Percentiles rank a stretch among this genome's conserved stretches.
Evolutionary conservation across 2,888 invertebrate genomes (phyloP).

Genomic region (Drosophila mimica): DNA sequence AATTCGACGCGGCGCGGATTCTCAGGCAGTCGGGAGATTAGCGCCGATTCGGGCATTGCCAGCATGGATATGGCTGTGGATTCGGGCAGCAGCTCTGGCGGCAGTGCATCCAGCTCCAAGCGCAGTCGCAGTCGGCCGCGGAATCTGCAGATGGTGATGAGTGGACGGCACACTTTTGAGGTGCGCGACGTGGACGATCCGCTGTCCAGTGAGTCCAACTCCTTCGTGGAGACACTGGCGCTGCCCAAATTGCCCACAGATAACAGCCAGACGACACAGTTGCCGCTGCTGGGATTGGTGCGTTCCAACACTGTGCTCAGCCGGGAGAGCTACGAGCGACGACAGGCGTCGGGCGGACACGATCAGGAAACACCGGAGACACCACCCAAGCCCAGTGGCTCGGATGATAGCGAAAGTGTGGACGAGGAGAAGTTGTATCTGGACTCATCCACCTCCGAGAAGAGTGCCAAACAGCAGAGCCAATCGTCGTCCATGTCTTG

Average conservation of each 20-base stretch:
- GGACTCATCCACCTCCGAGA: slow-evolving; percentile 87
- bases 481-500: slow-evolving; percentile 83
- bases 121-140: slow-evolving; percentile 87
- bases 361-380: slow-evolving; percentile 16
- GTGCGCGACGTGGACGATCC: slow-evolving; percentile 88
- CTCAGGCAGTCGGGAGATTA: slow-evolving; percentile 84
- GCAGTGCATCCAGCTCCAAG: slow-evolving; percentile 76
- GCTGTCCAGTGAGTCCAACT: slow-evolving; percentile 83
- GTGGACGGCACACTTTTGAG: slow-evolving; percentile 90
- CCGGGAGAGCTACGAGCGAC: slow-evolving; percentile 77
- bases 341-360: slow-evolving; percentile 38
- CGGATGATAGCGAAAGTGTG: slow-evolving; percentile 86
- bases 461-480: slow-evolving; percentile 81
- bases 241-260: slow-evolving; percentile 84
- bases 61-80: slow-evolving; percentile 83
- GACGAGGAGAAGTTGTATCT: slow-evolving; percentile 89
- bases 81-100: slow-evolving; percentile 66
- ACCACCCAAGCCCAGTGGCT: slow-evolving; percentile 50
- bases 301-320: slow-evolving; percentile 84
- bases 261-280: slow-evolving; percentile 80
- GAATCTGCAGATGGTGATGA: slow-evolving; percentile 90
- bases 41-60: slow-evolving; percentile 85
- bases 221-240: slow-evolving; percentile 83
- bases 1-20: slow-evolving; percentile 87
- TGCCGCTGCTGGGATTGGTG: slow-evolving; percentile 83